Evolutionary conservation across 2,888 invertebrate species (phyloP), one percentile per base, ranked within the genome.

Genomic region (Ligdia adustata): DNA sequence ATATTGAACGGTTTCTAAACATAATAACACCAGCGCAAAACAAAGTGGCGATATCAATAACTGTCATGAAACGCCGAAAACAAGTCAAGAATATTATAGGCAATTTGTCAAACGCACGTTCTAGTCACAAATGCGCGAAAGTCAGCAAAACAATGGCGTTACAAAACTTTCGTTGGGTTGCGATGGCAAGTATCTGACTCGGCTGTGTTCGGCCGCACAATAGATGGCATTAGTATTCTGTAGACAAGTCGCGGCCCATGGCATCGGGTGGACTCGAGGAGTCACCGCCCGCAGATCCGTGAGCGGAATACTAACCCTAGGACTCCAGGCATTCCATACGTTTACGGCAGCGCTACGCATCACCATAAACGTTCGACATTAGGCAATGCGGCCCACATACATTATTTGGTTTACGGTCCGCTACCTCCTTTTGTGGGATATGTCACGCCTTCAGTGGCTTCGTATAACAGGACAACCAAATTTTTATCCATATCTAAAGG

Each of bases 261-360:
- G 79, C 74, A 75, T 76, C 71, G 74, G 73, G 72, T 79, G 81
- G 75, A 82, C 79, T 72, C 70, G 79, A 81, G 81, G 81, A 86
- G 89, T 89, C 89, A 86, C 77, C 83, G 88, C 64, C 84, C 87
- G 80, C 77, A 54, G 57, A 57, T 57, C 66, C 86, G 88, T 87
- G 88, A 71, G 62, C 64, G 67, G 88, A 85, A 90, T 90, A 82
- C 79, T 50, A 66, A 70, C 75, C 62, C 62, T 60, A 66, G 69
- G 68, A 70, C 69, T 67, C 71, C 64, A 75, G 68, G 69, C 76
- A 83, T 84, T 79, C 81, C 76, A 60, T 66, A 63, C 74, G 59
- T 73, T 67, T 74, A 75, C 70, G 69, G 69, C 72, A 65, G 60
- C 69, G 72, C 72, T 66, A 75, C 74, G 72, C 74, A 69, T 70